Evolutionary conservation across 2,113 vertebrate genomes (phyloP).

Genomic region (Pseudopipra pipra): DNA sequence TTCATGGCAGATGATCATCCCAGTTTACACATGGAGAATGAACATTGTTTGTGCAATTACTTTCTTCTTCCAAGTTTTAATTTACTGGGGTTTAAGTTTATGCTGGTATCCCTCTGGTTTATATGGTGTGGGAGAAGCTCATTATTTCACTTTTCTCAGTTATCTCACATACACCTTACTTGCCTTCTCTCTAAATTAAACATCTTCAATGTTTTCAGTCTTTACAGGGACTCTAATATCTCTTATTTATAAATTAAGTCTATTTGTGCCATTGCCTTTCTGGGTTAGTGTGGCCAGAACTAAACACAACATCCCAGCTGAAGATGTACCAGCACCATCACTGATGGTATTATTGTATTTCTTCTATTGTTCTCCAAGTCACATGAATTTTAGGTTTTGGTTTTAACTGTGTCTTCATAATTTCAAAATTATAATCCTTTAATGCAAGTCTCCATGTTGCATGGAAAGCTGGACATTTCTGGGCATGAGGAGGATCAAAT

Average conservation of each 20-base stretch:
- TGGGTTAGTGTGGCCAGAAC: neutral
- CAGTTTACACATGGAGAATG: neutral
- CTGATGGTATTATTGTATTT: neutral
- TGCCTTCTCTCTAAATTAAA: neutral
- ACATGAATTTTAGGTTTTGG: neutral
- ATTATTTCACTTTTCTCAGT: neutral
- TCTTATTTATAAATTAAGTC: neutral
- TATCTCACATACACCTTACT: neutral
- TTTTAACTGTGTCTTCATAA: neutral
- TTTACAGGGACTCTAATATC: neutral
- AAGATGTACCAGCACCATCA: neutral
- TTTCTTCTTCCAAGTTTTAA: neutral
- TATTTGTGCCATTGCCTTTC: neutral
- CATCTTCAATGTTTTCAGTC: neutral
- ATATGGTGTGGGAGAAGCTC: neutral
- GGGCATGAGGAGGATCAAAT: neutral
- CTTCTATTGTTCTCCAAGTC: neutral
- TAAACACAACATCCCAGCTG: neutral
- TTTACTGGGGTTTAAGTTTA: neutral
- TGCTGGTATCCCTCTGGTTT: neutral
- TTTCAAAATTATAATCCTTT: conserved; percentile 14
- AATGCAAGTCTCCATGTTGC: neutral
- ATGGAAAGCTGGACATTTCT: neutral
- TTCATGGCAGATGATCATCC: neutral
- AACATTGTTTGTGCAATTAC: neutral